Evolutionary conservation across 2,888 invertebrate genomes (phyloP), one percentile per base, ranked within the genome.

Genomic region (Eubasilissa splendida): DNA sequence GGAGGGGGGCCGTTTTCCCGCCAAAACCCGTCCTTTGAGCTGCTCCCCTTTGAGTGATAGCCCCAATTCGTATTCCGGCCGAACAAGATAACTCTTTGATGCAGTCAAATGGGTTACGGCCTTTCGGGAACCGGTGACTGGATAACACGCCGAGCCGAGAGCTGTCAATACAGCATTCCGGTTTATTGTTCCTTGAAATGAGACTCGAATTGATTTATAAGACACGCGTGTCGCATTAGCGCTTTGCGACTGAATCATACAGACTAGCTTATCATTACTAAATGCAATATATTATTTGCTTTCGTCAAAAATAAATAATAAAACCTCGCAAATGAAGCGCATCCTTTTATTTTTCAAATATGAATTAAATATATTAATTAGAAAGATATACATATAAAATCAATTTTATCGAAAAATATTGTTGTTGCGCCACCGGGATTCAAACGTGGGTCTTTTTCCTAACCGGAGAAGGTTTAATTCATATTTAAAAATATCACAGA

Each of bases 71-170:
- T 76, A 76, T 63, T 76, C 76, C 53, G 63, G 63, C 60, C 76
- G 63, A 76, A 63, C 60, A 12, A 76, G 76, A 63, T 76, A 74
- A 74, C 74, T 63, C 76, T 63, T 76, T 76, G 76, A 76, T 76
- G 76, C 76, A 76, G 42, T 59, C 58, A 74, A 74, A 74, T 74
- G 59, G 74, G 59, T 59, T 59, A 42, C 58, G 58, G 71, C 59
- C 58, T 59, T 74, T 59, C 42, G 14, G 74, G 59, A 10, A 9
- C 71, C 22, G 71, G 31, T 33, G 31, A 71, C 68, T 42, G 42
- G 68, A 68, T 42, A 71, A 54, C 71, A 54, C 14, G 54, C 22
- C 54, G 9, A 12, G 11, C 71, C 54, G 71, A 53, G 53, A 71
- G 31, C 71, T 54, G 54, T 22, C 54, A n/a, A 58, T 58, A 58